phyloP scores from a whole-genome alignment of 1,140 invertebrate genomes.

The Tetraneura akinire region DNA sequence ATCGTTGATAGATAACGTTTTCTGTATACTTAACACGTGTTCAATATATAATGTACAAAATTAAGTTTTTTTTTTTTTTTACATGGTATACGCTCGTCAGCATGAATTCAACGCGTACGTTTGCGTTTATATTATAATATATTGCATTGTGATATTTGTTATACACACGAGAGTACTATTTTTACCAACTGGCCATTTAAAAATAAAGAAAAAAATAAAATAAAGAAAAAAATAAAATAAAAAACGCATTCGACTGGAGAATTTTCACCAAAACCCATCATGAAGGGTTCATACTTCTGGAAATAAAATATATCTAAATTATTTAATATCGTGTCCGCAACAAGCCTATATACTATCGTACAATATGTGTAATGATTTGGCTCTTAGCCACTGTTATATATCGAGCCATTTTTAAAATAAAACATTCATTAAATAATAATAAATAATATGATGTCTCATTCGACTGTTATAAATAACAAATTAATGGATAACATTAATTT shows the following conservation, averaged over 20 bases:
- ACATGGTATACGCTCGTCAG: too few relatives aligned
- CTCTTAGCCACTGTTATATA: background rate
- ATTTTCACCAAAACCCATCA: slow-evolving; percentile 3
- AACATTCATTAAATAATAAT: too few relatives aligned
- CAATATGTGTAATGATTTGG: background rate
- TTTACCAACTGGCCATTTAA: slow-evolving; percentile 24
- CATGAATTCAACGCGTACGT: background rate
- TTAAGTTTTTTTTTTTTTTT: too few relatives aligned
- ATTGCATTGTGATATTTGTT: background rate
- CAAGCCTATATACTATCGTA: background rate
- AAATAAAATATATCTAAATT: slow-evolving; percentile 9
- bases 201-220: too few relatives aligned
- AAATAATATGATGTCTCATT: too few relatives aligned
- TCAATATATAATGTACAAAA: too few relatives aligned
- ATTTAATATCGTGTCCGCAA: slow-evolving; percentile 10
- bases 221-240: too few relatives aligned
- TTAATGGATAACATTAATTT: too few relatives aligned
- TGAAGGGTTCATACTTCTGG: slow-evolving; percentile 17
- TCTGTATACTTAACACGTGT: too few relatives aligned
- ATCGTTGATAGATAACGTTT: too few relatives aligned
- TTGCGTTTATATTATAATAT: too few relatives aligned
- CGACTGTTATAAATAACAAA: too few relatives aligned
- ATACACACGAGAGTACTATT: slow-evolving; percentile 1
- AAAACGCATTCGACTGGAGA: slow-evolving; percentile 38
- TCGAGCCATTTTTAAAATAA: background rate